Evolutionary conservation across 2,113 vertebrate genomes (phyloP), one percentile per base, ranked within the genome.

Genomic region (Origma solitaria): DNA sequence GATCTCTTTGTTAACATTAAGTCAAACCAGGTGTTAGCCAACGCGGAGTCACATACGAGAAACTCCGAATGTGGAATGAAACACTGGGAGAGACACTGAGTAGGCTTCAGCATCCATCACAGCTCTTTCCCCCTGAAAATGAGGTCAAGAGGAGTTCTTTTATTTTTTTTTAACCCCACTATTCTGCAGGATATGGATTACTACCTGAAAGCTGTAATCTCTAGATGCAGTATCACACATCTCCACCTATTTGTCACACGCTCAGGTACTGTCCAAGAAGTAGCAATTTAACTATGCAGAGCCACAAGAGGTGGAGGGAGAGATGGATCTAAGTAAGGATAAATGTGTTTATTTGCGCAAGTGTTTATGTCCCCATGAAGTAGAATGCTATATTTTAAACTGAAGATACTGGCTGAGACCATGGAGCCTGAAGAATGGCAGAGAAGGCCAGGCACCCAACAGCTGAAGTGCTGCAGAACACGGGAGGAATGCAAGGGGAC

Each of bases 231-330:
- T 51, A 37, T 21, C 11, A 3, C 47, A 49, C 47, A 49, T 49
- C 47, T 23, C 47, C 22, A 49, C 22, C 31, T 49, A 31, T n/a
- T 58, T 1, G 1, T 21, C 22, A 61, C 17, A 5, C n/a, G 38
- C 23, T 58, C 23, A 14, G 22, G 38, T 35, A 35, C 28, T n/a
- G 31, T 42, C 50, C 47, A 49, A 25, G 10, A 81, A 89, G 22
- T 27, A 27, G 20, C 13, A 56, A 28, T 64, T 54, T n/a, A 62
- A 25, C 30, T 68, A 22, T 4, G 2, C 9, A 57, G 20, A 78
- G 72, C 22, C 30, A 38, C 0, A 0, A 54, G 35, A 44, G 4
- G 7, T 37, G 12, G 25, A 65, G 15, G 3, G 37, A 68, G n/a
- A 84, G 15, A 21, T 15, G 6, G 17, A 33, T 71, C 35, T 9